Evolutionary conservation across 2,888 invertebrate genomes (phyloP).

Genomic region (Punctoribates punctum): DNA sequence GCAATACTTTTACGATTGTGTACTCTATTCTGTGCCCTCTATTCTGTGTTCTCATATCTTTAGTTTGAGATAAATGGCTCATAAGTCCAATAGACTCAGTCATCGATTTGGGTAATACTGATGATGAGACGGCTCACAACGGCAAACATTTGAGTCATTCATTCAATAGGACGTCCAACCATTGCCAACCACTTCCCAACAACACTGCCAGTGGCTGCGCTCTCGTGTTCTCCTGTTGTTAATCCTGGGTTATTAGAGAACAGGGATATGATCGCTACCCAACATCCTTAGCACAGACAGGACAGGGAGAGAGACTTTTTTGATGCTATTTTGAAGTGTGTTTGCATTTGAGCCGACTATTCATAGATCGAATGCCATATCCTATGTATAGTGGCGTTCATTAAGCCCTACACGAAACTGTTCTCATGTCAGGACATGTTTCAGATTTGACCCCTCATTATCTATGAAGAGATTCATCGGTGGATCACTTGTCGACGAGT

Average conservation of each 20-base stretch:
- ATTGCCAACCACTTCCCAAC: conserved; percentile 5
- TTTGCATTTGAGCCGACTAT: not conserved
- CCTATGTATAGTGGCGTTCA: not conserved
- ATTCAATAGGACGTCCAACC: conserved; percentile 30
- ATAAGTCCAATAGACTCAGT: not conserved
- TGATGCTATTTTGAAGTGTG: not conserved
- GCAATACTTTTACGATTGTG: not conserved
- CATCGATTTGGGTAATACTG: not conserved
- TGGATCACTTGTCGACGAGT: conserved; percentile 11
- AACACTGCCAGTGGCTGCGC: not conserved
- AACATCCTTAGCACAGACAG: not conserved
- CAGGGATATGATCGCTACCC: conserved; percentile 12
- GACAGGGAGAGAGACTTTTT: not conserved
- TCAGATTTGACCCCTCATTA: conserved; percentile 23
- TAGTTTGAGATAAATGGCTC: not conserved
- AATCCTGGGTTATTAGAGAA: conserved; percentile 18
- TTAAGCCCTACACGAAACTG: not conserved
- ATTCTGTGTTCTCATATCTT: not conserved
- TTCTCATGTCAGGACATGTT: not conserved
- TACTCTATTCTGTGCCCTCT: not conserved
- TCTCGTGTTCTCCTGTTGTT: conserved; percentile 11
- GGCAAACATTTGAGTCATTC: not conserved
- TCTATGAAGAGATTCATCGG: not conserved
- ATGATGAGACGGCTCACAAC: not conserved
- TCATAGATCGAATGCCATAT: not conserved